Conservation (phyloP, 2,797 vertebrate genomes). For the Semaprochilodus insignis region DNA sequence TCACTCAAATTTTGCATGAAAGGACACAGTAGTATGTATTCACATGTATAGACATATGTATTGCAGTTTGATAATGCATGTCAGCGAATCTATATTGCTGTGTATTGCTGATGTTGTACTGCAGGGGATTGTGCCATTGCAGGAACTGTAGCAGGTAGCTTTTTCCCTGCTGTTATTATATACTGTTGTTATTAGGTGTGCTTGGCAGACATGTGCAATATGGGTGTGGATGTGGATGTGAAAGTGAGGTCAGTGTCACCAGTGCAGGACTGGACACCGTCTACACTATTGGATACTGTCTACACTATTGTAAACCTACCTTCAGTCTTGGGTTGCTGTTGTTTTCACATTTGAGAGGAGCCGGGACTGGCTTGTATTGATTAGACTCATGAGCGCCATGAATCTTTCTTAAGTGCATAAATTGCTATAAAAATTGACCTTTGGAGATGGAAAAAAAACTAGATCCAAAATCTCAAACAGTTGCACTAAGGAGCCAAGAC, state of each 20-base stretch:
- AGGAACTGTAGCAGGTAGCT: not conserved
- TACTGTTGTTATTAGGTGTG: slow-evolving; percentile 2
- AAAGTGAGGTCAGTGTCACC: not conserved
- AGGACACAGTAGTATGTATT: slow-evolving; percentile 14
- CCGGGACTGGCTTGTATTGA: not conserved
- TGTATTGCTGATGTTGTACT: slow-evolving; percentile 42
- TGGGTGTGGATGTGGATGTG: not conserved
- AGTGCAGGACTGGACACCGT: not conserved
- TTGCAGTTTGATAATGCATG: slow-evolving; percentile 31
- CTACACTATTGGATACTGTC: too few species aligned
- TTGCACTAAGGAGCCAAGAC: not conserved
- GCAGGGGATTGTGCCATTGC: not conserved
- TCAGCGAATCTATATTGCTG: slow-evolving; percentile 19
- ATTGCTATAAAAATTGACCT: slow-evolving; percentile 22
- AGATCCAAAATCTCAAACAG: not conserved
- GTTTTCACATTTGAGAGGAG: not conserved
- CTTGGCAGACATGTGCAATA: not conserved
- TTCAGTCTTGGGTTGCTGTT: not conserved
- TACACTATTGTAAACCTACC: not conserved
- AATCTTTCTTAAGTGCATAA: slow-evolving; percentile 20
- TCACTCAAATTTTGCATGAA: slow-evolving; percentile 17
- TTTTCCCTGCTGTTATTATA: not conserved
- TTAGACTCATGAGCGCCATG: slow-evolving; percentile 10
- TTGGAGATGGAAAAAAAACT: slow-evolving; percentile 12
- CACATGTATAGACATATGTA: slow-evolving; percentile 18